A percentile compares a stretch with the other conserved stretches of the same genome.
phyloP scores from a whole-genome alignment of 92 coral and sea anemone genomes.

The Montipora capitata region DNA sequence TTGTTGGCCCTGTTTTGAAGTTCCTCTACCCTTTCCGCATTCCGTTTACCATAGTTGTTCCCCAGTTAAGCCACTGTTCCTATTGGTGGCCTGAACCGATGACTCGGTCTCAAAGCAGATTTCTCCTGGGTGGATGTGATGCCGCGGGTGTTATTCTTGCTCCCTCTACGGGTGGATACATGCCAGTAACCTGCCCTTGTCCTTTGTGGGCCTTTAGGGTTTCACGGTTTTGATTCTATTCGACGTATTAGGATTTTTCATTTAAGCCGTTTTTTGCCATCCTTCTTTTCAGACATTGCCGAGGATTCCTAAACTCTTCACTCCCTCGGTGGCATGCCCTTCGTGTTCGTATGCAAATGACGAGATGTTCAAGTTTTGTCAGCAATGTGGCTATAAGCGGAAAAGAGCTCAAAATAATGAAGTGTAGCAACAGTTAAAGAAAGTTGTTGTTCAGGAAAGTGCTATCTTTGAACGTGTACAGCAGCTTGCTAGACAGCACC shows the following conservation, averaged over 20 bases:
- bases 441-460: conserved; percentile 1
- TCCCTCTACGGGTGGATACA: conserved; percentile 35
- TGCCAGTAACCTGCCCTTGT: conserved; percentile 3
- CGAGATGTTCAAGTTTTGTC: conserved; percentile 44
- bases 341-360: conserved; percentile 37
- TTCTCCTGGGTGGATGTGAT: neutral
- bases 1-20: neutral
- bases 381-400: conserved; percentile 50
- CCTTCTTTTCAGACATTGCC: conserved; percentile 36
- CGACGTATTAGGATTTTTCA: too few relatives aligned
- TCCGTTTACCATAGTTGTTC: conserved; percentile 13
- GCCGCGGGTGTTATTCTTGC: conserved; percentile 4
- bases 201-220: conserved; percentile 45
- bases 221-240: neutral
- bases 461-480: neutral
- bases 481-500: neutral
- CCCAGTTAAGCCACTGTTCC: conserved; percentile 4
- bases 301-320: conserved; percentile 20
- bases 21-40: conserved; percentile 1
- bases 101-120: neutral
- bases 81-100: conserved; percentile 52
- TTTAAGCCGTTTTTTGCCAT: neutral
- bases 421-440: conserved; percentile 1
- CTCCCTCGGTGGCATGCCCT: conserved; percentile 43
- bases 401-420: conserved; percentile 21